A percentile compares a stretch with the other conserved stretches of the same genome.
These are phyloP conservation scores for Cnemophilus loriae DNA, from an alignment of 2,113 vertebrate species.

Conservation along the genomic window DNA sequence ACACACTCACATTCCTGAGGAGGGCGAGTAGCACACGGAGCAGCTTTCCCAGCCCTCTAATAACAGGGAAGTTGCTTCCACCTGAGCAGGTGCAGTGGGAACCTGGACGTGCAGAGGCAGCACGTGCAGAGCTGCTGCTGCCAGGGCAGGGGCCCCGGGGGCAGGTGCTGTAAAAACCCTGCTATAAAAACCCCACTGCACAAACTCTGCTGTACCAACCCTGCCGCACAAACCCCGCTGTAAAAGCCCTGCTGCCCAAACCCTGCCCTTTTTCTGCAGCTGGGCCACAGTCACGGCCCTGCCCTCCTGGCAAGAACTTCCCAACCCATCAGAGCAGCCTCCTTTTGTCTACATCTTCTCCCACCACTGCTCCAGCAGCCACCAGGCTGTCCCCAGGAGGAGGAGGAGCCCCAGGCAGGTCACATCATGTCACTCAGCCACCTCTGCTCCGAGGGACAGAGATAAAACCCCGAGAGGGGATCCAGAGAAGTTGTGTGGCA, in stretches of 20 bases:
- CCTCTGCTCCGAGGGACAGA: not conserved
- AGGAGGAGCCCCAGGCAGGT: not conserved
- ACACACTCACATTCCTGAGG: not conserved
- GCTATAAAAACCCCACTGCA: not conserved
- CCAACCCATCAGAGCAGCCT: not conserved
- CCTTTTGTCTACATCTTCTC: not conserved
- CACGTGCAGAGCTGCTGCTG: not conserved
- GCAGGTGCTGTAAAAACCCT: not conserved
- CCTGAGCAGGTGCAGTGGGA: slow-evolving; percentile 17
- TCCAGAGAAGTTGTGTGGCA: not conserved
- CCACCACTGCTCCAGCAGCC: not conserved
- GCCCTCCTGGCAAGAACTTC: not conserved
- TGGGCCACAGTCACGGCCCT: not conserved
- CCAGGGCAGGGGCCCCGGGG: not conserved
- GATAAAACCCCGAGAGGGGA: not conserved
- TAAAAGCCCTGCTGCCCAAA: not conserved
- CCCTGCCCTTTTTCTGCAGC: not conserved
- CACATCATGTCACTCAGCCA: not conserved
- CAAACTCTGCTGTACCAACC: fast-evolving
- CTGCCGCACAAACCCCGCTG: not conserved
- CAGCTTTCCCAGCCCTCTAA: slow-evolving; percentile 1
- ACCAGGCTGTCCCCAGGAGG: not conserved
- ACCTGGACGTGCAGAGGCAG: not conserved
- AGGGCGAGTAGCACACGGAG: not conserved
- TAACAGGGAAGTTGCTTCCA: not conserved